Evolutionary conservation across 2,113 vertebrate genomes (phyloP), one percentile per base, ranked within the genome.

Genomic region (Nematolebias whitei): DNA sequence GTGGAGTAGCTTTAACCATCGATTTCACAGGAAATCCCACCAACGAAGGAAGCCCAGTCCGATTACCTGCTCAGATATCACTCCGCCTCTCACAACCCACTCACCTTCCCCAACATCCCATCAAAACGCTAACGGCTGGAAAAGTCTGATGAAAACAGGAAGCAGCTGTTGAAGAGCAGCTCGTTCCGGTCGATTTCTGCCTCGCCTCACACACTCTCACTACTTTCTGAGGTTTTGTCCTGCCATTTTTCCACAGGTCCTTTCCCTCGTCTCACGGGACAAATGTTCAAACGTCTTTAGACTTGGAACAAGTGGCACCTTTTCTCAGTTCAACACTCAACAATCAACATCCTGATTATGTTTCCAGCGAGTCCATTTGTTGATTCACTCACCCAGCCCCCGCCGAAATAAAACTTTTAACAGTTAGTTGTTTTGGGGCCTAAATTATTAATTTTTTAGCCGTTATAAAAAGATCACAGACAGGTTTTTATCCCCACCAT

Each of bases 71-170:
- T 48, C 55, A 15, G 75, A 72, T 50, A 67, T 29, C n/a, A n/a
- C n/a, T n/a, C n/a, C n/a, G n/a, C n/a, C 44, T 26, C 65, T 22
- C 15, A 3, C 49, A 51, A 52, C 61, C 29, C 24, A 20, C 23
- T 18, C 20, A 24, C 56, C 67, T 59, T 44, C 71, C 57, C 49
- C 63, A 38, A 63, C 49, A 52, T 56, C 70, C 64, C 69, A 65
- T 10, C 67, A 67, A 76, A 85, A 57, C 16, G 22, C 84, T 38
- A 69, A 80, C 41, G 53, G 55, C 58, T 83, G 74, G 76, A 79
- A 85, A 81, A 81, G 82, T 71, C 69, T 58, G 68, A 71, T n/a
- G 79, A 88, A 89, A 89, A 91, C 89, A 91, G 89, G 89, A 91
- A 91, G 62, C 88, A 91, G 89, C 87, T 91, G 89, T 43, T n/a